Conservation (phyloP, 2,888 invertebrate genomes). For the Eupelmus urozonus region DNA sequence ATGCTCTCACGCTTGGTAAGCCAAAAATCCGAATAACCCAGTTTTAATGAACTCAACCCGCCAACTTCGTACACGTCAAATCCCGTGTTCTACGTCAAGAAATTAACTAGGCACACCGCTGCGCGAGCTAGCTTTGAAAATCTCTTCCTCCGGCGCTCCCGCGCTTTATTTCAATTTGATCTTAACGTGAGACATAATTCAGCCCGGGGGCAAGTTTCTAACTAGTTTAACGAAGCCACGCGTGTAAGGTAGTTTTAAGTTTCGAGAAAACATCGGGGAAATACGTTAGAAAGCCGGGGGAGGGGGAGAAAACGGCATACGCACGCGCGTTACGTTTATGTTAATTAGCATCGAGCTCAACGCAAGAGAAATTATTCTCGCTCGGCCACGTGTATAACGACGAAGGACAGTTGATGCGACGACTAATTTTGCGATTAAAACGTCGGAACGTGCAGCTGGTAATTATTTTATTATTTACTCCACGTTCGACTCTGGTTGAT, state of each 20-base stretch:
- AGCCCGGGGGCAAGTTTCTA: slow-evolving; percentile 39
- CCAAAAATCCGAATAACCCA: no score
- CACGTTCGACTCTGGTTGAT: background rate
- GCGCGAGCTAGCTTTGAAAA: background rate
- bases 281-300: slow-evolving; percentile 35
- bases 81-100: no score
- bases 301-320: slow-evolving; percentile 32
- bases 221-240: slow-evolving; percentile 45
- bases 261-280: slow-evolving; percentile 45
- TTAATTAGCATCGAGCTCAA: slow-evolving; percentile 44
- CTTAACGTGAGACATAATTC: slow-evolving; percentile 48
- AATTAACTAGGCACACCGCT: no score
- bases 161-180: slow-evolving; percentile 46
- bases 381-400: slow-evolving; percentile 37
- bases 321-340: slow-evolving; percentile 33
- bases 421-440: slow-evolving; percentile 70
- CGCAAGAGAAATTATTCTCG: slow-evolving; percentile 13
- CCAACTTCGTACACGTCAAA: no score
- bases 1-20: no score
- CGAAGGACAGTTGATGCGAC: slow-evolving; percentile 63
- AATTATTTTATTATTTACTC: slow-evolving; percentile 68
- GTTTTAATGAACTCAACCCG: no score
- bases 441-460: slow-evolving; percentile 64
- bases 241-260: slow-evolving; percentile 44
- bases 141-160: background rate